Evolutionary conservation across 2,113 vertebrate species (phyloP).

Genomic region (Taxidea taxus): DNA sequence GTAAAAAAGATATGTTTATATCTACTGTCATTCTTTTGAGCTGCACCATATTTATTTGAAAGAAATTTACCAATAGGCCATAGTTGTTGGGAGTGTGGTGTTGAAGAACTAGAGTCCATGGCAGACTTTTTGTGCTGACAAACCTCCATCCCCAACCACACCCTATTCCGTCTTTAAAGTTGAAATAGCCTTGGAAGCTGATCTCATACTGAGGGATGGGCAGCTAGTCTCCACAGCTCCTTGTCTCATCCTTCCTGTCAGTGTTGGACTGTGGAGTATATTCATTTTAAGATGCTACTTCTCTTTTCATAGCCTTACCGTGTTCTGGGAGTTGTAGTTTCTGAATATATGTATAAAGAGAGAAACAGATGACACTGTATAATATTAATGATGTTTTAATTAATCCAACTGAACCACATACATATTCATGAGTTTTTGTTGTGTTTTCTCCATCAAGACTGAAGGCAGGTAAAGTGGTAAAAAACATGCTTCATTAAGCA

Average conservation of each 20-base stretch:
- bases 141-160: no score
- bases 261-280: background rate
- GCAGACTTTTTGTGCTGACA: no score
- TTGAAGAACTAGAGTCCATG: background rate
- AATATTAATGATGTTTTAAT: background rate
- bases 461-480: background rate
- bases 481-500: accelerated
- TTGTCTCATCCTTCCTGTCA: background rate
- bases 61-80: background rate
- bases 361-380: background rate
- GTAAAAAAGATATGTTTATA: background rate
- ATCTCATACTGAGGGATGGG: background rate
- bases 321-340: background rate
- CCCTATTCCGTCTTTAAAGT: background rate
- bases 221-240: background rate
- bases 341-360: no score
- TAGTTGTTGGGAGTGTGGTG: background rate
- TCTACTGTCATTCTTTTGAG: background rate
- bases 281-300: background rate
- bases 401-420: background rate
- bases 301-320: background rate
- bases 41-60: background rate
- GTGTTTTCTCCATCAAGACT: background rate
- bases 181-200: background rate
- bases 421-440: background rate